Base-by-base conservation (phyloP, 2,113 vertebrate genomes). In the Dissostichus mawsoni region DNA sequence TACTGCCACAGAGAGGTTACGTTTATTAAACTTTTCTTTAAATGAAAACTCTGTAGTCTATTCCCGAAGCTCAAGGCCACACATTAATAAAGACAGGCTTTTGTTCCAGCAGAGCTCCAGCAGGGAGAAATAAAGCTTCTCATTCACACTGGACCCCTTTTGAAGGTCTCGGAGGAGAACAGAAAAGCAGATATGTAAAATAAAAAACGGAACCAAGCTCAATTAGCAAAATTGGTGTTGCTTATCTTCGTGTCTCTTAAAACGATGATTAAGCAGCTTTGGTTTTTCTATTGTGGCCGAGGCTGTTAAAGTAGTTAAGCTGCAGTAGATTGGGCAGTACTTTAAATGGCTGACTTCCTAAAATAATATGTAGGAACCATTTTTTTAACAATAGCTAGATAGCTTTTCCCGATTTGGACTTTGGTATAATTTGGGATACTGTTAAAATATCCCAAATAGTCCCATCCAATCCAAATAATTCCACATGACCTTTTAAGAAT, bases 71-170 rank as follows among this genome's bases (percentile, higher is more conserved):
- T 92, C 86, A 87, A 85, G 91, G 91, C 86, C 87, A 92, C 90
- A 93, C 93, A 94, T 94, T 93, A 93, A 94, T 94, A 94, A 94
- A 92, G 90, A 89, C 76, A 45, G 74, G 78, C 90, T 94, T 95
- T 94, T 93, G 92, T 94, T 92, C 91, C 87, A 73, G 4, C 77
- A 72, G 59, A 78, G 82, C 82, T 90, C 87, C 86, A 85, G 80
- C 70, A 77, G 88, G 74, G 76, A 90, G 78, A 80, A 81, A 89
- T 90, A 78, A 93, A 90, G 89, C 85, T 85, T 69, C 87, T 87
- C 83, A 90, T 91, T 94, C 90, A 89, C 88, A 89, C 88, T 71
- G 76, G 90, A 87, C 72, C 84, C 70, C 74, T 83, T 90, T 56
- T 76, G 77, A 84, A 88, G 87, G 85, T 92, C 92, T 94, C 91